A percentile compares a stretch with the other conserved stretches of the same genome.
These are phyloP conservation scores for Aphelocoma californica DNA, from an alignment of 2,797 vertebrate genomes.

Conservation along the genomic window DNA sequence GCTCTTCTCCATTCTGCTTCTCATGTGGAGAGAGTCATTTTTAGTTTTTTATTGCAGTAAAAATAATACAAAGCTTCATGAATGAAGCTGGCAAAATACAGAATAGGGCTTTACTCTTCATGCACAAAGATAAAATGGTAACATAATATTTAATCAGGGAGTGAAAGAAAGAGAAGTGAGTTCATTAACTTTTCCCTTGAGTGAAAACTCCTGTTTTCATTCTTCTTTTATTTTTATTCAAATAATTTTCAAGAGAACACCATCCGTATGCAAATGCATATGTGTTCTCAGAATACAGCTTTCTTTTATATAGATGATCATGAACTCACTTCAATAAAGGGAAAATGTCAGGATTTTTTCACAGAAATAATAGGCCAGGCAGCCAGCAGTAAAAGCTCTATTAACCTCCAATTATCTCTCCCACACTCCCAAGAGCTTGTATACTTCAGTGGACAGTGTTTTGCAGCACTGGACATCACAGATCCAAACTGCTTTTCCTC, in stretches of 20 bases:
- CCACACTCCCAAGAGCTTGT: neutral
- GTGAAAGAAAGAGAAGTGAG: slow-evolving; percentile 67
- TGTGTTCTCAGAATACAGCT: slow-evolving; percentile 53
- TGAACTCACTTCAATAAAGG: slow-evolving; percentile 43
- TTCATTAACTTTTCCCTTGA: slow-evolving; percentile 70
- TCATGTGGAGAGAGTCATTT: slow-evolving; percentile 34
- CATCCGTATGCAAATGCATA: slow-evolving; percentile 52
- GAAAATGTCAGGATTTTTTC: slow-evolving; percentile 41
- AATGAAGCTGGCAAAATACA: slow-evolving; percentile 66
- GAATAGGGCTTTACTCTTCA: slow-evolving; percentile 56
- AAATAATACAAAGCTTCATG: slow-evolving; percentile 66
- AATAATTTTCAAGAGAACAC: slow-evolving; percentile 60
- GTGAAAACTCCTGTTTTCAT: slow-evolving; percentile 66
- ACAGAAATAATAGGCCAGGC: slow-evolving; percentile 18
- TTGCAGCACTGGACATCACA: neutral
- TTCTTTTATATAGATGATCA: slow-evolving; percentile 50
- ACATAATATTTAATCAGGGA: slow-evolving; percentile 70
- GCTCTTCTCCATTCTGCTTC: slow-evolving; percentile 36
- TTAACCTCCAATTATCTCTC: slow-evolving; percentile 41
- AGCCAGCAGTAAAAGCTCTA: slow-evolving; percentile 33
- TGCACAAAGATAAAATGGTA: slow-evolving; percentile 61
- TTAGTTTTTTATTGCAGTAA: slow-evolving; percentile 50
- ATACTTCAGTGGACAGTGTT: neutral
- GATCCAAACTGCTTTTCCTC: neutral
- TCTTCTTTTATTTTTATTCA: slow-evolving; percentile 71